Evolutionary conservation across 2,888 invertebrate species (phyloP).

Genomic region (Dolichomitus sp.): DNA sequence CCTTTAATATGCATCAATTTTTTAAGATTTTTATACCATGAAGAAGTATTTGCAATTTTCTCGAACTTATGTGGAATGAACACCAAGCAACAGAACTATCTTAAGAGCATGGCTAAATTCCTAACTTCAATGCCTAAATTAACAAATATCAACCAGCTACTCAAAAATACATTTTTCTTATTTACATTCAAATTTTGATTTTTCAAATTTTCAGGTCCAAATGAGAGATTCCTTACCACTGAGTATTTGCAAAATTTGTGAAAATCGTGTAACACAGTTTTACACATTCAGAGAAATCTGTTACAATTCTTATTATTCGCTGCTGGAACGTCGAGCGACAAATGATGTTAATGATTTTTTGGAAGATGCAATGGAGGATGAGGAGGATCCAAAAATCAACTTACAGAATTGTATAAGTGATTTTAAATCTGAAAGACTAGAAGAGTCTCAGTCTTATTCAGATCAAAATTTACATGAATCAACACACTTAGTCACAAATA

Average conservation of each 20-base stretch:
- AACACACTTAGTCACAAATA: neutral
- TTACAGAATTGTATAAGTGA: neutral
- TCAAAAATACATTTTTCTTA: neutral
- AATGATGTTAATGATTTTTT: neutral
- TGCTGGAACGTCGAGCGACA: slow-evolving; percentile 10
- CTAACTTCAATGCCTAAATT: neutral
- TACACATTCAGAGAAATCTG: slow-evolving; percentile 70
- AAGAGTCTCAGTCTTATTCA: neutral
- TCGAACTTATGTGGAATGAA: too few relatives aligned
- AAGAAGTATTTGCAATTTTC: too few relatives aligned
- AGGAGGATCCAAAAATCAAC: neutral
- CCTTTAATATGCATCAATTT: too few relatives aligned
- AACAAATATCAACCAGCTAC: neutral
- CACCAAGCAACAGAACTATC: too few relatives aligned
- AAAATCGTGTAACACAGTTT: slow-evolving; percentile 62
- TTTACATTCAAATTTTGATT: neutral
- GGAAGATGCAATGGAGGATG: slow-evolving; percentile 24
- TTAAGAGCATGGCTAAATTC: neutral
- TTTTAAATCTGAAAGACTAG: neutral
- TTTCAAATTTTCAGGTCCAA: slow-evolving; percentile 64
- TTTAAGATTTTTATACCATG: too few relatives aligned
- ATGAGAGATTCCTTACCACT: slow-evolving; percentile 63
- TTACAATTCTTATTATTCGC: slow-evolving; percentile 60
- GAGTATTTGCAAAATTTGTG: slow-evolving; percentile 67
- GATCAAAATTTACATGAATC: slow-evolving; percentile 10